Conservation (phyloP, 2,113 vertebrate species). For the Clarias gariepinus region DNA sequence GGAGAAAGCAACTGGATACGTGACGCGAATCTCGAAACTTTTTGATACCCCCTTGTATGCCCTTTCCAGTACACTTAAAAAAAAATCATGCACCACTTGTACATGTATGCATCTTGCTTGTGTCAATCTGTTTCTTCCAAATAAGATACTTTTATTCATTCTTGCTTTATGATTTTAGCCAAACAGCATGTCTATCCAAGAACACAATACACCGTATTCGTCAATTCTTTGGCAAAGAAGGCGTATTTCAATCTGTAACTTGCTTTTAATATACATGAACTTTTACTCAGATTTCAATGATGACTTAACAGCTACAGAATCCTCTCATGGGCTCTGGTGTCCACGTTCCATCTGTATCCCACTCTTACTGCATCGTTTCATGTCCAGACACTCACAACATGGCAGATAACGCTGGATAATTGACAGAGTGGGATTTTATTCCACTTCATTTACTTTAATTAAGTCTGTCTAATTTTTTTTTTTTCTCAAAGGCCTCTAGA, state of each 20-base stretch:
- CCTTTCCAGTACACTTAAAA: background rate
- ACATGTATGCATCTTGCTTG: no score
- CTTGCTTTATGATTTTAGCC: no score
- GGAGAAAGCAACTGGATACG: no score
- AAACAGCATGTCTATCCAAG: background rate
- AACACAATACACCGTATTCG: background rate
- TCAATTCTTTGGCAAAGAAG: background rate
- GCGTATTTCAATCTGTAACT: background rate
- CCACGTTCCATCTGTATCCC: background rate
- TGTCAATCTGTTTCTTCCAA: background rate
- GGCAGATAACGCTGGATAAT: slow-evolving; percentile 7
- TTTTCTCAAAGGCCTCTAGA: slow-evolving; percentile 31
- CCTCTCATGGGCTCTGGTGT: background rate
- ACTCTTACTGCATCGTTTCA: background rate
- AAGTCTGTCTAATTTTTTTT: slow-evolving; percentile 27
- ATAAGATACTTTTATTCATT: background rate
- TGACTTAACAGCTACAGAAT: background rate
- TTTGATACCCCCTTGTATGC: background rate
- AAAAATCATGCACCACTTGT: background rate
- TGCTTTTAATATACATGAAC: background rate
- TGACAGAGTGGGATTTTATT: slow-evolving; percentile 42
- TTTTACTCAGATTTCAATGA: slow-evolving; percentile 3
- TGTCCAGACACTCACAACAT: slow-evolving; percentile 24
- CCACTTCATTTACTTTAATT: slow-evolving; percentile 53
- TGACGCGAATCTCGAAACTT: no score